A percentile compares a stretch with the other conserved stretches of the same genome.
These are phyloP conservation scores for Rhyacichthys aspro DNA, from an alignment of 2,797 vertebrate species.

Conservation along the genomic window DNA sequence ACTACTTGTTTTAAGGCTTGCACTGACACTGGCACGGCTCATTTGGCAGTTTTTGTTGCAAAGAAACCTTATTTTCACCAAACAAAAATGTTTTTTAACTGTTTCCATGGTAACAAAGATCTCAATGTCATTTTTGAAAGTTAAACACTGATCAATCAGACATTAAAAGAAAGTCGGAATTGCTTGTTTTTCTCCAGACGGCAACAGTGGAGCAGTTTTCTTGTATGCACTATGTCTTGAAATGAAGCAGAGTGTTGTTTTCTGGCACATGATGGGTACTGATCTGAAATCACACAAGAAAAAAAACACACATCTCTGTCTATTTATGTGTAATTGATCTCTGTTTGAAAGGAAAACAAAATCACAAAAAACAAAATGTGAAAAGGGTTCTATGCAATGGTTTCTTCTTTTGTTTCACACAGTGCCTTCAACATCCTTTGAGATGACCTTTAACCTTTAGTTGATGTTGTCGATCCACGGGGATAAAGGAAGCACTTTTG, in stretches of 20 bases:
- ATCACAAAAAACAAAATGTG: constrained; percentile 61
- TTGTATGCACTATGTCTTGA: constrained; percentile 65
- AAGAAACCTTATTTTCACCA: too few relatives aligned
- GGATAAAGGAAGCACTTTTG: constrained; percentile 75
- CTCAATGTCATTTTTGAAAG: not conserved
- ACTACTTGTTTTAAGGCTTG: too few relatives aligned
- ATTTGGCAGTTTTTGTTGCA: too few relatives aligned
- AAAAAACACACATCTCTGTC: constrained; percentile 28
- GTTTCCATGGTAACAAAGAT: too few relatives aligned
- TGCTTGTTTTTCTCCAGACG: constrained; percentile 1
- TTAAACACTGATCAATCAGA: not conserved
- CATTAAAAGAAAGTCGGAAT: not conserved
- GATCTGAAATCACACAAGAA: constrained; percentile 39
- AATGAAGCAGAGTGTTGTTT: constrained; percentile 58
- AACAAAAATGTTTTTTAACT: too few relatives aligned
- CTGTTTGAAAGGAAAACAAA: constrained; percentile 24
- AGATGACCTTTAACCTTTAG: constrained; percentile 60
- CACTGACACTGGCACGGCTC: too few relatives aligned
- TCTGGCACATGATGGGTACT: constrained; percentile 60
- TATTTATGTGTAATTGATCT: constrained; percentile 35
- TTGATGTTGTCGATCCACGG: constrained; percentile 45
- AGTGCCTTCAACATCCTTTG: constrained; percentile 71
- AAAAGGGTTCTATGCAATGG: constrained; percentile 73
- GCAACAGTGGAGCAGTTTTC: constrained; percentile 30
- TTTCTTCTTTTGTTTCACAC: constrained; percentile 47